Conservation (phyloP, 2,113 vertebrate genomes). For the Ellobius talpinus region DNA sequence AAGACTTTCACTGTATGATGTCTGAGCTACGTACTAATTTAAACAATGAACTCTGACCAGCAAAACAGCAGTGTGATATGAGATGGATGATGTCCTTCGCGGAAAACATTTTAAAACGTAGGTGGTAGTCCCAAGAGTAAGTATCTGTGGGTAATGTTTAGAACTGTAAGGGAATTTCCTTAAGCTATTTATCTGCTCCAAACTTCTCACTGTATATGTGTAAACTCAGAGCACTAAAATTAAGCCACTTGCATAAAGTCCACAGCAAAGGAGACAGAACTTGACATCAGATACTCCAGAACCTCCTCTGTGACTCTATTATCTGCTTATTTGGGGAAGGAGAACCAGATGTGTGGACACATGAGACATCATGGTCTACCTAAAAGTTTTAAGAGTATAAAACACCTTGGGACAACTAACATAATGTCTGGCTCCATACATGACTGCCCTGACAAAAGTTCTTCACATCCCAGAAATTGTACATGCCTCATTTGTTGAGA, state of each 20-base stretch:
- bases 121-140: background rate
- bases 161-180: background rate
- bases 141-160: background rate
- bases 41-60: slow-evolving; percentile 14
- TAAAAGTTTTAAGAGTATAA: slow-evolving; percentile 28
- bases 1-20: background rate
- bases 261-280: background rate
- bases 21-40: background rate
- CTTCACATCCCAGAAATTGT: background rate
- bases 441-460: background rate
- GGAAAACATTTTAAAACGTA: slow-evolving; percentile 21
- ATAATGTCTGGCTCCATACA: background rate
- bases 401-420: background rate
- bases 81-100: background rate
- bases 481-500: background rate
- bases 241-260: background rate
- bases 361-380: background rate
- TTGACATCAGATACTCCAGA: background rate
- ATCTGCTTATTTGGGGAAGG: slow-evolving; percentile 54
- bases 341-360: background rate
- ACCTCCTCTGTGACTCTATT: background rate
- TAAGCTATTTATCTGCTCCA: background rate
- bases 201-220: background rate
- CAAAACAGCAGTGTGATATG: slow-evolving; percentile 6
- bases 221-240: background rate